These are phyloP conservation scores for Paratrypauchen microcephalus DNA, from an alignment of 2,797 vertebrate species.

Conservation along the genomic window DNA sequence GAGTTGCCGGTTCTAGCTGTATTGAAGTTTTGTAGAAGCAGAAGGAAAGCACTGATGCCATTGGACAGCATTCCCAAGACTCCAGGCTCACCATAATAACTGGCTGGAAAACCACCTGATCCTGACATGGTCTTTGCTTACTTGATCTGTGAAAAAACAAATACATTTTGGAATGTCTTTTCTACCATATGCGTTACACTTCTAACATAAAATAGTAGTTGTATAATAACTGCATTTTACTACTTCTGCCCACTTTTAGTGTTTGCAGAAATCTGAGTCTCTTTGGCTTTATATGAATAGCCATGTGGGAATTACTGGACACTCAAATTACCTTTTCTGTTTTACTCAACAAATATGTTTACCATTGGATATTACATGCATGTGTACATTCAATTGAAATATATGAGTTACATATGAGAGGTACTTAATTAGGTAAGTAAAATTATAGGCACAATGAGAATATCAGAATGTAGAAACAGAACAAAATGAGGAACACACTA, in stretches of 20 bases:
- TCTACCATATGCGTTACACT: neutral
- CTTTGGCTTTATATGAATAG: neutral
- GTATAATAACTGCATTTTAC: neutral
- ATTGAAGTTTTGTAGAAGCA: conserved; percentile 85
- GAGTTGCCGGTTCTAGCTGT: conserved; percentile 62
- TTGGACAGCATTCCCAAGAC: conserved; percentile 86
- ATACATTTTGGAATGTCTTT: neutral
- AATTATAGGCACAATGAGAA: neutral
- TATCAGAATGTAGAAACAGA: neutral
- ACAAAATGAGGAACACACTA: neutral
- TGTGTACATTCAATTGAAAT: too few species aligned
- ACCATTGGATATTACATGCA: neutral
- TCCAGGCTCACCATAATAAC: conserved; percentile 87
- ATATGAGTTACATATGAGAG: too few species aligned
- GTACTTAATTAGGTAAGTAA: neutral
- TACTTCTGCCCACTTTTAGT: neutral
- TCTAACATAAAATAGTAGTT: neutral
- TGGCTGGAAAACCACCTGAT: conserved; percentile 80
- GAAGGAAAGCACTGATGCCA: conserved; percentile 86
- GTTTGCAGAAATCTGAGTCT: neutral
- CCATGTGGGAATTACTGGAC: neutral
- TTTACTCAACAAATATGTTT: neutral
- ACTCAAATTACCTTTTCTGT: neutral
- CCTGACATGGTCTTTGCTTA: conserved; percentile 63
- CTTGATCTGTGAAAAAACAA: conserved; percentile 11